Conservation (phyloP, 2,888 invertebrate species). For the Trichogramma evanescens region DNA sequence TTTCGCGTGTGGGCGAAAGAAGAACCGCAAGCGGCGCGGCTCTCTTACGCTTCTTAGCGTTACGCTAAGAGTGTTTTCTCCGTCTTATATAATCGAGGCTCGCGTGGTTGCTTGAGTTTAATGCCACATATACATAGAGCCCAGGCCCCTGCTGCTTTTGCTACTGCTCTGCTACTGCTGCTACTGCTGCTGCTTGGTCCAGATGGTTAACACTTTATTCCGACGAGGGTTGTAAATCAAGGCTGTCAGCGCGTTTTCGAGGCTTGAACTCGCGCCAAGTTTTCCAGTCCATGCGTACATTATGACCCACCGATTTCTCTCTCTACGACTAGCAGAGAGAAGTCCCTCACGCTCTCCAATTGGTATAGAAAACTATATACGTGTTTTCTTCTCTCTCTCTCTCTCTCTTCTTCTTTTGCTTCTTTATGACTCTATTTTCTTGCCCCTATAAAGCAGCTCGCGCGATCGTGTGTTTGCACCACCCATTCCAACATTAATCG, state of each 20-base stretch:
- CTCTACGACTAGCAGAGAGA: not conserved
- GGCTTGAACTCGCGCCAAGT: constrained; percentile 28
- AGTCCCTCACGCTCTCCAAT: no score
- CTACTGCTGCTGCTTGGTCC: constrained; percentile 21
- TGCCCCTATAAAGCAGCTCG: no score
- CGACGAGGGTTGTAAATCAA: constrained; percentile 24
- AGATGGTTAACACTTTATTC: constrained; percentile 31
- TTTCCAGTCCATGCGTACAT: constrained; percentile 28
- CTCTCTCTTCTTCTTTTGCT: no score
- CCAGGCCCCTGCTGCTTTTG: constrained; percentile 7
- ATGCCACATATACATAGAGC: constrained; percentile 27
- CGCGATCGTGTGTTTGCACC: no score
- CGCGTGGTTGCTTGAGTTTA: constrained; percentile 25
- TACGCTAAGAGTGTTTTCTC: constrained; percentile 20
- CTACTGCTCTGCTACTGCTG: not conserved
- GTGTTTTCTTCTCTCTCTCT: no score
- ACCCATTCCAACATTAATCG: no score
- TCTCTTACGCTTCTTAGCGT: no score
- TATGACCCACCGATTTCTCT: constrained; percentile 20
- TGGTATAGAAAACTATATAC: no score
- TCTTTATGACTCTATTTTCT: no score
- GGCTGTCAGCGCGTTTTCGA: not conserved
- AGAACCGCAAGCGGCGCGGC: no score
- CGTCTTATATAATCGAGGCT: constrained; percentile 26
- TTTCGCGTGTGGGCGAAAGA: no score